Percentiles rank a stretch among this genome's conserved stretches.
phyloP scores from a whole-genome alignment of 2,888 invertebrate species.

The Lapara coniferarum region DNA sequence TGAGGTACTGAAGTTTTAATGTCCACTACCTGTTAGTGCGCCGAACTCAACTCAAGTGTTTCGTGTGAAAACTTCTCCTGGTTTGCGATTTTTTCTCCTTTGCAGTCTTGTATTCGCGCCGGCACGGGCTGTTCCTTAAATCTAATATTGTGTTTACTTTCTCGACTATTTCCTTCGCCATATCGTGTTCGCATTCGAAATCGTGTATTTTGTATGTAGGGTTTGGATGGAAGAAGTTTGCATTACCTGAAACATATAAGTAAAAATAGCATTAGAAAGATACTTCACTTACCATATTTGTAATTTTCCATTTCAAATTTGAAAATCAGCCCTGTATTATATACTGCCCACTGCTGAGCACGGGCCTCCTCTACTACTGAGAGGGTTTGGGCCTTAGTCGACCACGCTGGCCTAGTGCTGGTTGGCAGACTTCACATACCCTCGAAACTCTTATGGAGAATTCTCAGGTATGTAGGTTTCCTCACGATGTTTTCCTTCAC shows the following conservation, averaged over 20 bases:
- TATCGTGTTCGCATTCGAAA: slow-evolving; percentile 91
- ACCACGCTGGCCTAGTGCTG: no score
- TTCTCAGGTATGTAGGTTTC: no score
- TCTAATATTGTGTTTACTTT: slow-evolving; percentile 95
- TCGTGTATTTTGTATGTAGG: slow-evolving; percentile 92
- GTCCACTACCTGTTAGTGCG: slow-evolving; percentile 35
- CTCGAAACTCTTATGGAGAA: no score
- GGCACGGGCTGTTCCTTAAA: slow-evolving; percentile 89
- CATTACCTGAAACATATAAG: slow-evolving; percentile 48
- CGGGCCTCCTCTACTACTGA: no score
- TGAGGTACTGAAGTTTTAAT: slow-evolving; percentile 30
- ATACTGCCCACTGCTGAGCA: no score
- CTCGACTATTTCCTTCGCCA: slow-evolving; percentile 92
- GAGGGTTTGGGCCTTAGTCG: no score
- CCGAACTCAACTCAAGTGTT: slow-evolving; percentile 64
- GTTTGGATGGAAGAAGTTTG: slow-evolving; percentile 64
- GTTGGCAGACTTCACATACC: no score
- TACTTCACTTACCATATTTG: slow-evolving; percentile 46
- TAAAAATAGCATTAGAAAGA: not conserved
- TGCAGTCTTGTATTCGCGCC: slow-evolving; percentile 91
- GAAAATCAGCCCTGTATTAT: no score
- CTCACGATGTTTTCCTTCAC: no score
- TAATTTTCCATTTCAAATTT: no score
- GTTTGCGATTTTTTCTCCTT: slow-evolving; percentile 88
- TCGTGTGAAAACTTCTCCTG: slow-evolving; percentile 84